Evolutionary conservation across 2,797 vertebrate species (phyloP).

Genomic region (Coreius guichenoti): DNA sequence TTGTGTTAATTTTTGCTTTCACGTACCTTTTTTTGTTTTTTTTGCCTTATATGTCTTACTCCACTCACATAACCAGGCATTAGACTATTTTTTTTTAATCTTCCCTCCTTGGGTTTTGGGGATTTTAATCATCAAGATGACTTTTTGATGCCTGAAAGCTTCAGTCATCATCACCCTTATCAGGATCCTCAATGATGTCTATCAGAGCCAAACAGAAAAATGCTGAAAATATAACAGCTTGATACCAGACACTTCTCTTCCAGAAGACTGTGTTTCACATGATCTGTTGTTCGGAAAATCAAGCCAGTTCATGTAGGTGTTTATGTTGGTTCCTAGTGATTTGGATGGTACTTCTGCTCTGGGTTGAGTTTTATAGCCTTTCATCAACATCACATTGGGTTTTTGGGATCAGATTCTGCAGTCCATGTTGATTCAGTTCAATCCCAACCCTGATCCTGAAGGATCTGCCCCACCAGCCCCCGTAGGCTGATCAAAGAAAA

Average conservation of each 20-base stretch:
- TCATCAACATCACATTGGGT: conserved; percentile 15
- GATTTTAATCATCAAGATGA: conserved; percentile 4
- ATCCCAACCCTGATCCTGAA: conserved; percentile 31
- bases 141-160: background rate
- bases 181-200: conserved; percentile 2
- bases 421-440: background rate
- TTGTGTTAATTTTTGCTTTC: conserved; percentile 6
- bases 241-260: background rate
- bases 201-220: conserved; percentile 19
- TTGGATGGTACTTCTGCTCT: background rate
- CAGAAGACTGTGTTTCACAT: background rate
- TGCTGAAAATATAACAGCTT: conserved; percentile 17
- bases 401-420: background rate
- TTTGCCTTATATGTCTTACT: background rate
- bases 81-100: conserved; percentile 13
- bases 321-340: conserved; percentile 3
- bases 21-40: background rate
- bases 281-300: background rate
- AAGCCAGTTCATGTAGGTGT: background rate
- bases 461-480: conserved; percentile 20
- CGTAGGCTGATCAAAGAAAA: conserved; percentile 29
- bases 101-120: background rate
- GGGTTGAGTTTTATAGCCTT: background rate
- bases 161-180: conserved; percentile 30
- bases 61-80: background rate